Base-by-base conservation (phyloP, 2,888 invertebrate genomes). In the Tachina fera region DNA sequence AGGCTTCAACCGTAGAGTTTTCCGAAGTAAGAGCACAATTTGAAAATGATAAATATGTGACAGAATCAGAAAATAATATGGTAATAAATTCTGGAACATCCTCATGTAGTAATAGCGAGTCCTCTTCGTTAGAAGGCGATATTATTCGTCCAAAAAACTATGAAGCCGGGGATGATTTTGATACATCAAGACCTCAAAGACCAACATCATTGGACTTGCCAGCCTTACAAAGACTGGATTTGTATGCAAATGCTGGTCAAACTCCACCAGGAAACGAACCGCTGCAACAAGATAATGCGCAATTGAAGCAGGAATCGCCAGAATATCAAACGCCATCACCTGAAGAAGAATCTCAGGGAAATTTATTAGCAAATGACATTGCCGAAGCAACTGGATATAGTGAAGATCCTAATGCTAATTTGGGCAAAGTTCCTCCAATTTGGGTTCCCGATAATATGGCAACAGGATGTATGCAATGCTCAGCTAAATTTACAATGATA, bases 401-500 rank as follows among this genome's bases (percentile, higher is more conserved):
- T 65, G 86, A 83, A 56, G 91, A 91, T 88, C 91, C 91, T 0
- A 90, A 91, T 75, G 92, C 92, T 14, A 91, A 93, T 87, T 91
- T 97, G 76, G 97, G 97, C 1, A 95, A 95, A 90, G 94, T 96
- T 77, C 96, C 96, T 14, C 97, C 97, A 0, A 94, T 96, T 89
- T 98, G 98, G 98, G 95, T 98, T 72, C 97, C 97, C 0, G 98
- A 98, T 92, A 94, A 95, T 5, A 96, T 96, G 88, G 96, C 97
- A 9, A 93, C 94, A n/a, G 94, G 94, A 87, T 98, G 98, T 91
- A 96, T 97, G 95, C 95, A 96, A 88, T 98, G 98, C 91, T 95
- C 96, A 85, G 92, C 94, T 63, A 96, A 95, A 92, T 98, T 97
- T 92, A 97, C 96, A 1, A 94, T 97, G 87, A 94, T 97, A 70